phyloP scores from a whole-genome alignment of 2,797 vertebrate species.

The Urosaurus nigricauda region DNA sequence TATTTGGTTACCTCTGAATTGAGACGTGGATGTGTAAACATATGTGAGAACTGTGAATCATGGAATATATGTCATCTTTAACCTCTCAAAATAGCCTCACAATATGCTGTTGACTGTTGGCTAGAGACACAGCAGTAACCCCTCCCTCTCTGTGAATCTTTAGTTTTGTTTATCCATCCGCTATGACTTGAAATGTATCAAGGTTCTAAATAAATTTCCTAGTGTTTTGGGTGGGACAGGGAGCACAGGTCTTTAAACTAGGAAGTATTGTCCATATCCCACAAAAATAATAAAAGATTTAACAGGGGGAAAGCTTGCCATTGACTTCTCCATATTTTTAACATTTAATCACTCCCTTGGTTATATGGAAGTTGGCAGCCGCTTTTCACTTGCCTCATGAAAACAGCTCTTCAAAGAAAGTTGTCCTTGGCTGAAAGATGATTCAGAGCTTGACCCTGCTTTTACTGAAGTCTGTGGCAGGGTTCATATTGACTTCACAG shows the following conservation, averaged over 20 bases:
- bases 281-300: constrained; percentile 70
- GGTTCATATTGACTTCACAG: constrained; percentile 33
- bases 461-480: constrained; percentile 46
- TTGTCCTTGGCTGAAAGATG: constrained; percentile 43
- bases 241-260: constrained; percentile 69
- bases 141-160: constrained; percentile 48
- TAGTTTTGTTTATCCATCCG: constrained; percentile 66
- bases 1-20: constrained; percentile 45
- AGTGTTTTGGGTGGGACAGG: constrained; percentile 36
- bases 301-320: constrained; percentile 67
- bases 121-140: constrained; percentile 48
- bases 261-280: constrained; percentile 58
- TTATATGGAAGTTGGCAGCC: constrained; percentile 57
- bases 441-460: constrained; percentile 47
- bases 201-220: constrained; percentile 73
- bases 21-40: constrained; percentile 69
- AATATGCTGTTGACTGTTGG: constrained; percentile 65
- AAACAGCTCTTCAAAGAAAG: constrained; percentile 59
- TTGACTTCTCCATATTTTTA: constrained; percentile 71
- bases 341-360: constrained; percentile 66
- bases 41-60: constrained; percentile 72
- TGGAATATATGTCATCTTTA: constrained; percentile 68
- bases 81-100: constrained; percentile 57
- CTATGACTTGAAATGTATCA: constrained; percentile 66
- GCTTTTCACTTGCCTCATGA: constrained; percentile 53